These are phyloP conservation scores for Pinna nobilis DNA, from an alignment of 1,140 invertebrate genomes.

Conservation along the genomic window DNA sequence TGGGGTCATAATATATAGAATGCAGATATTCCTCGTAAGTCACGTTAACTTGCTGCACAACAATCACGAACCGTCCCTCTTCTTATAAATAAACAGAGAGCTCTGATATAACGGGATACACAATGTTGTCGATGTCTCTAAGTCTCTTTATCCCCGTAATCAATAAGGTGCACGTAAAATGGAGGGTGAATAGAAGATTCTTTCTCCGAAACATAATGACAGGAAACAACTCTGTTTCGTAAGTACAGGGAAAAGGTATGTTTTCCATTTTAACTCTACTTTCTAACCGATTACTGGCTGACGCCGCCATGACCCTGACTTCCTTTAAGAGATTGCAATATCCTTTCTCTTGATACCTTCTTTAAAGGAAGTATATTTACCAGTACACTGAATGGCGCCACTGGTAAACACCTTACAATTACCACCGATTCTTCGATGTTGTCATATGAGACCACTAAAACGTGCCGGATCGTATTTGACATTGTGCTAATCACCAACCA, in stretches of 20 bases:
- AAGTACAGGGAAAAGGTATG: conserved; percentile 9
- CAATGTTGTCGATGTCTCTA: background rate
- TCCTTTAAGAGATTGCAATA: background rate
- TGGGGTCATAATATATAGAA: conserved; percentile 37
- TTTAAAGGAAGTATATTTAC: conserved; percentile 8
- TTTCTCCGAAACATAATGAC: conserved; percentile 10
- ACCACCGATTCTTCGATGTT: conserved; percentile 11
- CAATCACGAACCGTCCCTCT: background rate
- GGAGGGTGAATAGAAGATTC: background rate
- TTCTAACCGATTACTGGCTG: conserved; percentile 7
- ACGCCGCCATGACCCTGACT: conserved; percentile 19
- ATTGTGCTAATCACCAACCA: background rate
- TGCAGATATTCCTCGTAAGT: conserved; percentile 17
- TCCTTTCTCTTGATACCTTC: conserved; percentile 6
- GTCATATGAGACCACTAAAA: conserved; percentile 28
- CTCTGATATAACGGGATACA: conserved; percentile 6
- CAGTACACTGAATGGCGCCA: conserved; percentile 25
- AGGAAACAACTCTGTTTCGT: conserved; percentile 24
- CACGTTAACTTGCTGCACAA: background rate
- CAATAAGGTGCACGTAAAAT: conserved; percentile 12
- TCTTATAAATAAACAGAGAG: conserved; percentile 5
- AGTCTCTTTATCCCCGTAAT: conserved; percentile 13
- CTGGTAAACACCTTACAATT: conserved; percentile 17
- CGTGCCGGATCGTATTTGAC: conserved; percentile 17
- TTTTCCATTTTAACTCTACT: background rate